Conservation (phyloP, 2,888 invertebrate species). For the Aradus depressus region DNA sequence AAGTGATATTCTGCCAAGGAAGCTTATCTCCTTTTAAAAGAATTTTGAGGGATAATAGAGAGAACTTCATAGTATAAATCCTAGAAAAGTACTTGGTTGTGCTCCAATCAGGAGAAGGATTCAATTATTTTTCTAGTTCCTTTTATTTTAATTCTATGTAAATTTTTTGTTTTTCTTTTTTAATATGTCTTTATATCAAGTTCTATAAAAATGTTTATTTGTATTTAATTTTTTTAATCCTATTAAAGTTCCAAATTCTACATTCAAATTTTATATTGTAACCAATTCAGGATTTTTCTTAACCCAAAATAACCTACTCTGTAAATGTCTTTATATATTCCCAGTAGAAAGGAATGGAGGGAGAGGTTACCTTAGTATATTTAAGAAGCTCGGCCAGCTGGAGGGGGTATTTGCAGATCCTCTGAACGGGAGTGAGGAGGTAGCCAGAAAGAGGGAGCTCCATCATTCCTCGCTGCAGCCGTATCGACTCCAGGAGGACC, state of each 20-base stretch:
- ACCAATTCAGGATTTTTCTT: too few species aligned
- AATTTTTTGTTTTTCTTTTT: neutral
- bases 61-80: too few species aligned
- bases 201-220: neutral
- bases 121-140: too few species aligned
- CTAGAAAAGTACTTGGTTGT: too few species aligned
- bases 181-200: neutral
- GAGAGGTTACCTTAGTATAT: constrained; percentile 45
- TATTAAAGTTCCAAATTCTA: too few species aligned
- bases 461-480: constrained; percentile 66
- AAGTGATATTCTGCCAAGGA: too few species aligned
- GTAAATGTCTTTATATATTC: neutral
- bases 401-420: constrained; percentile 80
- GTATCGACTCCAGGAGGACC: constrained; percentile 70
- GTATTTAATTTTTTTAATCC: too few species aligned
- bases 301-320: constrained; percentile 1
- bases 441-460: constrained; percentile 78
- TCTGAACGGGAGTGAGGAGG: constrained; percentile 72
- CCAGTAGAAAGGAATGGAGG: neutral
- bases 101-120: too few species aligned
- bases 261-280: too few species aligned
- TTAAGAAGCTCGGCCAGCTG: constrained; percentile 74
- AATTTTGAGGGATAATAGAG: too few species aligned
- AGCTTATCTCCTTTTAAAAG: too few species aligned
- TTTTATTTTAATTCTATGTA: too few species aligned